These are phyloP conservation scores for Anoura caudifer DNA, from an alignment of 2,113 vertebrate species.

Conservation along the genomic window DNA sequence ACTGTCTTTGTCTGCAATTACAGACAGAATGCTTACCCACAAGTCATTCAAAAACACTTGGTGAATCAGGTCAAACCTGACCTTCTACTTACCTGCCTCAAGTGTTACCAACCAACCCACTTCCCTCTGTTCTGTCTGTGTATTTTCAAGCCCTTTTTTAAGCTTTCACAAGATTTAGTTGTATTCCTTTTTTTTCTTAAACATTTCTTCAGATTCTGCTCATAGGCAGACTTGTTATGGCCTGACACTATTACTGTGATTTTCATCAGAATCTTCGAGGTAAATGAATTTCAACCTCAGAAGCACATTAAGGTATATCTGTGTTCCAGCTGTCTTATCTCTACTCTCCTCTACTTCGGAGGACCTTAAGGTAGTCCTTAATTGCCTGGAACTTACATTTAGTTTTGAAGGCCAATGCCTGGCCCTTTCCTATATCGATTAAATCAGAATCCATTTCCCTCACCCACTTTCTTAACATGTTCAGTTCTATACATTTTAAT, in stretches of 20 bases:
- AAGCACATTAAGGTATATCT: background rate
- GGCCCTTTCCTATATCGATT: background rate
- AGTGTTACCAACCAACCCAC: background rate
- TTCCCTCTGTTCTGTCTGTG: background rate
- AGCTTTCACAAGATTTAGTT: background rate
- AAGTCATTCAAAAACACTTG: background rate
- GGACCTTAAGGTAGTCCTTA: background rate
- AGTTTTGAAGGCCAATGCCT: background rate
- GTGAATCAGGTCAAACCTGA: background rate
- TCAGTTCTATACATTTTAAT: background rate
- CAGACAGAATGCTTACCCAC: background rate
- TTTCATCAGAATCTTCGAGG: background rate
- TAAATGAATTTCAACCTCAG: background rate
- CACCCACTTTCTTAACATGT: background rate
- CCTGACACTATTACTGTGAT: background rate
- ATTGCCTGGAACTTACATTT: background rate
- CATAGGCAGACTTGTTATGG: background rate
- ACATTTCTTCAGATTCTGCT: background rate
- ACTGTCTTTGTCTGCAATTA: background rate
- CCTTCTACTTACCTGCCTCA: too few relatives aligned
- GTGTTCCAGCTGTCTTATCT: background rate
- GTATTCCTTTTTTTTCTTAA: background rate
- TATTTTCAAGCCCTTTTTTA: background rate
- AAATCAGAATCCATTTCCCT: background rate
- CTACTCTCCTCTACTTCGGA: background rate